phyloP scores from a whole-genome alignment of 2,797 vertebrate species.

The Peromyscus aztecus region DNA sequence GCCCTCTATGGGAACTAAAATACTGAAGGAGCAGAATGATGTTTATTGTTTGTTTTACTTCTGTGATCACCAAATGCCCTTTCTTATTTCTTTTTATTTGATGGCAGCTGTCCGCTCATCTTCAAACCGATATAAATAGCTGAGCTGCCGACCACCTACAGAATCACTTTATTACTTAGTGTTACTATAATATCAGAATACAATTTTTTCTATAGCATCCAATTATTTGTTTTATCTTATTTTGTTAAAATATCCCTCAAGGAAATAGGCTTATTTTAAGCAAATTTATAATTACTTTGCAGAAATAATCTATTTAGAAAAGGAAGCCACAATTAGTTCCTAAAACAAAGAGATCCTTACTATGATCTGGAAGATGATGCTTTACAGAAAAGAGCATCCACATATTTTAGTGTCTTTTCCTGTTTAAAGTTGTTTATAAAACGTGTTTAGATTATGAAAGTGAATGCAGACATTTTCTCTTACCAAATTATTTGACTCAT shows the following conservation, averaged over 20 bases:
- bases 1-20: slow-evolving; percentile 89
- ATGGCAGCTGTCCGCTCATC: not conserved
- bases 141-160: slow-evolving; percentile 3
- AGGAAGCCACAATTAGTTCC: not conserved
- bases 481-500: not conserved
- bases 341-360: not conserved
- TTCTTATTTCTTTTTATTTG: slow-evolving; percentile 57
- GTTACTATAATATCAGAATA: slow-evolving; percentile 12
- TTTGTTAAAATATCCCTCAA: slow-evolving; percentile 6
- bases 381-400: not conserved
- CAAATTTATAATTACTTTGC: not conserved
- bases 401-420: not conserved
- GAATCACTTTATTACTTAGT: not conserved
- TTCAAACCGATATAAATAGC: slow-evolving; percentile 47
- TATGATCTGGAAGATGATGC: not conserved
- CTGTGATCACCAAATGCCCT: not conserved
- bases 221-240: not conserved
- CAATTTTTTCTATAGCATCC: not conserved
- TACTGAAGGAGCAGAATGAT: slow-evolving; percentile 29
- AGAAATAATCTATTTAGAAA: slow-evolving; percentile 24
- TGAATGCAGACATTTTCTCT: not conserved
- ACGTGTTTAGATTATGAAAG: not conserved
- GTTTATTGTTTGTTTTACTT: not conserved
- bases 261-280: not conserved
- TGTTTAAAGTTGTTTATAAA: not conserved